Conservation (phyloP, 2,888 invertebrate genomes). For the Phortica magna region DNA sequence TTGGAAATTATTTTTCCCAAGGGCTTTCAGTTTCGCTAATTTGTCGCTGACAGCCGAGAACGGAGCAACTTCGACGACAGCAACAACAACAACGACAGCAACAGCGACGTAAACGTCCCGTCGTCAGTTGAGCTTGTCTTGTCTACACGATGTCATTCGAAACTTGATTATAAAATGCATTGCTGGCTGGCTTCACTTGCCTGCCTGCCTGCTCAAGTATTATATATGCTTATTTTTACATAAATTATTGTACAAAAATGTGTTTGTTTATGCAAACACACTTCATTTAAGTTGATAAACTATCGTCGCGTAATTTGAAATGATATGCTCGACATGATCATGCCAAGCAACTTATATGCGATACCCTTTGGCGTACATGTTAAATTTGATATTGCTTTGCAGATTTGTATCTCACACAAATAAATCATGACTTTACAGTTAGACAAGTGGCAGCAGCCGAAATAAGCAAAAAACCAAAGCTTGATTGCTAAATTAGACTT, state of each 20-base stretch:
- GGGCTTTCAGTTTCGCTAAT: constrained; percentile 54
- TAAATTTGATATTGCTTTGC: too few relatives aligned
- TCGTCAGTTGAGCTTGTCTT: constrained; percentile 44
- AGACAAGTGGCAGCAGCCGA: too few relatives aligned
- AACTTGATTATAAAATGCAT: constrained; percentile 33
- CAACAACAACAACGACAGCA: background rate
- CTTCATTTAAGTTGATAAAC: too few relatives aligned
- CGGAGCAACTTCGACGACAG: constrained; percentile 27
- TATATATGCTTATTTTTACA: background rate
- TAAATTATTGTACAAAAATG: background rate
- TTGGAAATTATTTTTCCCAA: constrained; percentile 75
- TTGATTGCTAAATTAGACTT: too few relatives aligned
- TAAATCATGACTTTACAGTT: too few relatives aligned
- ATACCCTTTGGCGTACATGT: too few relatives aligned
- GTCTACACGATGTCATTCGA: constrained; percentile 44
- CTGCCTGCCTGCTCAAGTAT: background rate
- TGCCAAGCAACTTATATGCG: too few relatives aligned
- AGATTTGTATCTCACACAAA: too few relatives aligned
- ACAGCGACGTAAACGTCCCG: constrained; percentile 35
- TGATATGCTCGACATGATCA: too few relatives aligned
- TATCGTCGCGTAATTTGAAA: too few relatives aligned
- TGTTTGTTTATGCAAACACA: too few relatives aligned
- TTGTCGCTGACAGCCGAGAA: constrained; percentile 39
- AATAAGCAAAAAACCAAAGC: too few relatives aligned
- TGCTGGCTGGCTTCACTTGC: background rate